phyloP scores from a whole-genome alignment of 2,888 invertebrate genomes.

The Apodemia hepburni region DNA sequence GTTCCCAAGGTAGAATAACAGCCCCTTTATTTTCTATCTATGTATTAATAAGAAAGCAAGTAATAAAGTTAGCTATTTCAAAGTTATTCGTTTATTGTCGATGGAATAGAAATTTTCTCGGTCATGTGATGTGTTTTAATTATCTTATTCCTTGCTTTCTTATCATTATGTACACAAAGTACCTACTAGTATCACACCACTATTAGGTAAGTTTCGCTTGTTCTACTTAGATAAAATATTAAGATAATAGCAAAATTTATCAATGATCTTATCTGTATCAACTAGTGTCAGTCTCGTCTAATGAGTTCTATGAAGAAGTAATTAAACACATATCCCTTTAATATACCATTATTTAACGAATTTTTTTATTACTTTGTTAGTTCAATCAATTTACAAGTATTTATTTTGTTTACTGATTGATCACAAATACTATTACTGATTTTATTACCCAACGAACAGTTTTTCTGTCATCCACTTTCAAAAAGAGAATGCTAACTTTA shows the following conservation, averaged over 20 bases:
- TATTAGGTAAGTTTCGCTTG: slow-evolving; percentile 49
- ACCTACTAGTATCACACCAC: slow-evolving; percentile 54
- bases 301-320: too few species aligned
- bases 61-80: slow-evolving; percentile 41
- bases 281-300: neutral
- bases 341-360: too few species aligned
- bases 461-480: too few species aligned
- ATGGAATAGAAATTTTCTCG: slow-evolving; percentile 80
- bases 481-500: too few species aligned
- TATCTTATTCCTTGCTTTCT: slow-evolving; percentile 74
- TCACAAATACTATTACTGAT: too few species aligned
- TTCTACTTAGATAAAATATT: slow-evolving; percentile 41
- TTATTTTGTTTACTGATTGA: too few species aligned
- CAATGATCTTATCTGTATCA: neutral
- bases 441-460: too few species aligned
- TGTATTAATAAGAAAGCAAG: slow-evolving; percentile 66
- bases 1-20: slow-evolving; percentile 71
- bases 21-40: slow-evolving; percentile 38
- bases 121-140: slow-evolving; percentile 60
- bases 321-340: too few species aligned
- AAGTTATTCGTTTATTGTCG: slow-evolving; percentile 23
- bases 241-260: neutral
- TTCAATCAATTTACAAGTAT: too few species aligned
- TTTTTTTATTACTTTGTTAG: too few species aligned
- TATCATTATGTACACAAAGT: slow-evolving; percentile 61